phyloP scores from a whole-genome alignment of 2,888 invertebrate genomes.

The Cantharis lateralis region DNA sequence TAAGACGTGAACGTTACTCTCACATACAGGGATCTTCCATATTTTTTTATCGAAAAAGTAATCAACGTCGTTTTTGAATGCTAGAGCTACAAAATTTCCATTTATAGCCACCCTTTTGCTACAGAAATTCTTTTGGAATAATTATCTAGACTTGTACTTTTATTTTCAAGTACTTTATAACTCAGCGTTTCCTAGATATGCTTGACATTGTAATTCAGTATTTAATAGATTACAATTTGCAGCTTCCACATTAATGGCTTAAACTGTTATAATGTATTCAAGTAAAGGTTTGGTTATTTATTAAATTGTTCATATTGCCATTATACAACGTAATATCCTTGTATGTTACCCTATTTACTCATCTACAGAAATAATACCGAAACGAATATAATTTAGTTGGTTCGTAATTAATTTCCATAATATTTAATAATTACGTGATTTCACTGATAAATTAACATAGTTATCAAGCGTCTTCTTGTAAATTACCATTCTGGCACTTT shows the following conservation, averaged over 20 bases:
- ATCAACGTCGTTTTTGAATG: too few species aligned
- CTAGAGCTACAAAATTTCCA: neutral
- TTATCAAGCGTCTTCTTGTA: neutral
- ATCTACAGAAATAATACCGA: neutral
- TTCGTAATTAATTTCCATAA: neutral
- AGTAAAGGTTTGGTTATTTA: neutral
- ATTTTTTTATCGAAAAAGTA: too few species aligned
- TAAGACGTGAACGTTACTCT: neutral
- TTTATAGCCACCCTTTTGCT: neutral
- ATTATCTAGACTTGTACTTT: neutral
- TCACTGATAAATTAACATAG: neutral
- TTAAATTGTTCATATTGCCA: neutral
- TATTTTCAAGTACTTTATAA: neutral
- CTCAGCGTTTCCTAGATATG: neutral
- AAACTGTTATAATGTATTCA: neutral
- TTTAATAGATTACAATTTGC: neutral
- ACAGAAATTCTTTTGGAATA: neutral
- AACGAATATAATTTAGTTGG: neutral
- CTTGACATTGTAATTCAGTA: neutral
- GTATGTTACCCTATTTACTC: neutral
- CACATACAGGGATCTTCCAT: neutral
- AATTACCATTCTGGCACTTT: neutral
- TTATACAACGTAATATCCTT: neutral
- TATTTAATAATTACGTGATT: neutral
- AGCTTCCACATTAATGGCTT: neutral